Conservation (phyloP, 2,888 invertebrate genomes). For the Stramonita haemastoma region DNA sequence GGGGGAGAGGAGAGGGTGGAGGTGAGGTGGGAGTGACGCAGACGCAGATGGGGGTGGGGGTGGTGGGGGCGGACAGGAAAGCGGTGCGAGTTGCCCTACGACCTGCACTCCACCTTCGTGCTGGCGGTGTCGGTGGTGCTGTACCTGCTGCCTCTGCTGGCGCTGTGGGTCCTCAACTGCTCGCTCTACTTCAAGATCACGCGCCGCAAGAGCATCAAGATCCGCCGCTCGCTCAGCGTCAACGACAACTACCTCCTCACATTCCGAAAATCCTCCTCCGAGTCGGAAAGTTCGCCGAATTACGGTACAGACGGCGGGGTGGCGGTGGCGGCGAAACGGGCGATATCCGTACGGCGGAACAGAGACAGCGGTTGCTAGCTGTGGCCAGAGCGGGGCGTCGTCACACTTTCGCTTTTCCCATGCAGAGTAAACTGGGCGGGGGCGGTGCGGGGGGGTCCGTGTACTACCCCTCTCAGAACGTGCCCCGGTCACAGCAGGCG, state of each 20-base stretch:
- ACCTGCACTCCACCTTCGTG: slow-evolving; percentile 54
- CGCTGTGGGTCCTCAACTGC: slow-evolving; percentile 60
- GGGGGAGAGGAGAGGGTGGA: background rate
- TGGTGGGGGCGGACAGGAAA: background rate
- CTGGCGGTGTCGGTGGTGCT: slow-evolving; percentile 56
- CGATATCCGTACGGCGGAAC: slow-evolving; percentile 39
- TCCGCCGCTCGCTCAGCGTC: slow-evolving; percentile 66
- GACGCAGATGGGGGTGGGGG: background rate
- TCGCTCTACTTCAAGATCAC: slow-evolving; percentile 67
- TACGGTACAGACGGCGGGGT: background rate
- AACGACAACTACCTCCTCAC: slow-evolving; percentile 55
- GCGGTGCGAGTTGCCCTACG: slow-evolving; percentile 53
- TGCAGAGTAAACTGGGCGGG: background rate
- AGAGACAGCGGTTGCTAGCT: slow-evolving; percentile 25
- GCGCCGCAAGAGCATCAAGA: slow-evolving; percentile 63
- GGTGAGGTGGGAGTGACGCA: background rate
- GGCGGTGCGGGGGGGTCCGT: slow-evolving; percentile 19
- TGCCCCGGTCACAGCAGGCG: slow-evolving; percentile 19
- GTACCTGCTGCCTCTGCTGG: slow-evolving; percentile 58
- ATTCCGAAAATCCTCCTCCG: slow-evolving; percentile 59
- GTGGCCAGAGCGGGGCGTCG: slow-evolving; percentile 39
- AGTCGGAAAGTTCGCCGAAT: slow-evolving; percentile 52
- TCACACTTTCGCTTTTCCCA: slow-evolving; percentile 41
- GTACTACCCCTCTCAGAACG: slow-evolving; percentile 38
- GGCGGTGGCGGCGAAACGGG: background rate